Conservation (phyloP, 2,797 vertebrate species). For the Hipposideros larvatus region DNA sequence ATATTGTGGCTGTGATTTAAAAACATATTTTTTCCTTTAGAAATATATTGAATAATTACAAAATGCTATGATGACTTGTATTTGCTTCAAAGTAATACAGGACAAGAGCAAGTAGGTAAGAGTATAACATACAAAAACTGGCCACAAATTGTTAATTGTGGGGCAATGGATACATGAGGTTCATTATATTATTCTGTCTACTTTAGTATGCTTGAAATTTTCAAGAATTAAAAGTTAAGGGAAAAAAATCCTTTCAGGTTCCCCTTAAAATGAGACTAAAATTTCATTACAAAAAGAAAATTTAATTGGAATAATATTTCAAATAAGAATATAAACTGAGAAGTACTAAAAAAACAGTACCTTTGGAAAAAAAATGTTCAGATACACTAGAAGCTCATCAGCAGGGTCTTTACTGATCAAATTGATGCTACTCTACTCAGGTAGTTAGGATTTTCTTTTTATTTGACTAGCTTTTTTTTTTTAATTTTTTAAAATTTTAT, state of each 20-base stretch:
- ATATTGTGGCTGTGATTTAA: not conserved
- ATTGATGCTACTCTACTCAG: not conserved
- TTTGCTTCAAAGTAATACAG: conserved; percentile 13
- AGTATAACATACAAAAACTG: not conserved
- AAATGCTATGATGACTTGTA: not conserved
- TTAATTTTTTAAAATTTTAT: not conserved
- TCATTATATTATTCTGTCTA: not conserved
- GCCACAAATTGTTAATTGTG: not conserved
- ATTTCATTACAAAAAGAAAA: conserved; percentile 26
- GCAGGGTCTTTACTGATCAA: not conserved
- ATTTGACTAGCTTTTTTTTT: not conserved
- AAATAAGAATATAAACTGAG: conserved; percentile 29
- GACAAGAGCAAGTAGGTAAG: not conserved
- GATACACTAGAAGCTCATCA: not conserved
- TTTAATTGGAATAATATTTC: not conserved
- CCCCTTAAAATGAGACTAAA: conserved; percentile 29
- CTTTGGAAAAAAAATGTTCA: not conserved
- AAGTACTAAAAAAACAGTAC: not conserved
- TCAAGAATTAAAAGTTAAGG: not conserved
- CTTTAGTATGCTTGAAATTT: not conserved
- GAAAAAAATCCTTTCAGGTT: not conserved
- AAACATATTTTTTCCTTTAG: not conserved
- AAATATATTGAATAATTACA: not conserved
- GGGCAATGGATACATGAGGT: not conserved
- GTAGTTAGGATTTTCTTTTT: conserved; percentile 2